Evolutionary conservation across 2,888 invertebrate species (phyloP), one percentile per base, ranked within the genome.

Genomic region (Heliconius ethilla): DNA sequence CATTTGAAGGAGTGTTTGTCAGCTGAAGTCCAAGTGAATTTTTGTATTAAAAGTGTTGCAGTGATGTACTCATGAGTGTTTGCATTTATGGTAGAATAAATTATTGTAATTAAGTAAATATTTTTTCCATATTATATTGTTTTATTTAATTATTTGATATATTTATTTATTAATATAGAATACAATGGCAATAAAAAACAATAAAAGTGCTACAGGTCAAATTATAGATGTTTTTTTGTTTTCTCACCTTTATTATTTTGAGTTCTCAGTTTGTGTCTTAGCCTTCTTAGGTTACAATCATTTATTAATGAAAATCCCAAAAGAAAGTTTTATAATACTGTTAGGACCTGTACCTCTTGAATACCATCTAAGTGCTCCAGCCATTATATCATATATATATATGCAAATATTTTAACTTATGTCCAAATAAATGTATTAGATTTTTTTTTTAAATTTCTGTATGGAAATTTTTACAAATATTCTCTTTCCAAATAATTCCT

Each of bases 51-150:
- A 70, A 70, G 33, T 70, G 81, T 72, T 79, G 80, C 80, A 69
- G 80, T 80, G 83, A 83, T 84, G 83, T 85, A 82, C 80, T 83
- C 81, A 82, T 80, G 85, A 82, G 83, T 81, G 83, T 78, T 84
- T 88, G 89, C 87, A 87, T 86, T 86, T 86, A 83, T 87, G 85
- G 89, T 91, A 90, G 88, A 83, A 83, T 88, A 93, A 93, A 92
- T 93, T 91, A 89, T 87, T 89, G 70, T 88, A 83, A 83, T 80
- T 90, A 91, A 92, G 89, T 91, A 91, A 91, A 90, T 90, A 89
- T 89, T 88, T 90, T 91, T 91, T 86, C 80, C 45, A 78, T 82
- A 78, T 59, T 74, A 65, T 70, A 37, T 77, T 73, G 72, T 79
- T 75, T 66, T 70, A 70, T 72, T 79, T 51, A n/a, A 25, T 22